Base-by-base conservation (phyloP, 2,113 vertebrate species). In the Periophthalmodon schlosseri region DNA sequence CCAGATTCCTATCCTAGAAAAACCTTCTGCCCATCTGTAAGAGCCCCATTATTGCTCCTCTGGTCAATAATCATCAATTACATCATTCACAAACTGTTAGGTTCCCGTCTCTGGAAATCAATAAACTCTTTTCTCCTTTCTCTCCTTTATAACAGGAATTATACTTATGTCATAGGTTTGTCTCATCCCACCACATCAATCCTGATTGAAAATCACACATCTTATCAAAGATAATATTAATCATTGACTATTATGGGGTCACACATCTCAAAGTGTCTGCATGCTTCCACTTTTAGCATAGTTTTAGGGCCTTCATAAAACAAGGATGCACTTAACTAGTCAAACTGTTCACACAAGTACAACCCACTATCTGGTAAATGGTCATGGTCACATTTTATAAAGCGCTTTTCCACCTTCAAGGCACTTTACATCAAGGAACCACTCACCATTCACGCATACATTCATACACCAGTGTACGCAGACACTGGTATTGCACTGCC, bases 41-140 rank as follows among this genome's bases (percentile, higher is more conserved):
- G 56, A 69, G 70, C 54, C 21, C 71, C 70, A 85, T 88, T 81
- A 82, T 57, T 79, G 86, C 86, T 87, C 82, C 79, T 33, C 72
- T 78, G 85, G 85, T 89, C 91, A 89, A 91, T 91, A 91, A 87
- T 82, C 81, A 88, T 91, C 89, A 92, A 90, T 93, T 89, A 88
- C 76, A 84, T 79, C 85, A 79, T 91, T 92, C 89, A 91, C 91
- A 92, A 92, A 88, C 88, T 84, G 89, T 91, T 91, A 91, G 56
- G 21, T 57, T 57, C 56, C n/a, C 11, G 10, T 57, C 56, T 57
- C 11, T 57, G n/a, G 16, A 57, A 21, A 57, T 57, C 56, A 57
- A 23, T 57, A 23, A 57, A 16, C 15, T 20, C 9, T 3, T 23
- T 2, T 57, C 21, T 21, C 21, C n/a, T 13, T 57, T 24, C n/a